Evolutionary conservation across 2,888 invertebrate genomes (phyloP), one percentile per base, ranked within the genome.

Genomic region (Nasonovia ribisnigri): DNA sequence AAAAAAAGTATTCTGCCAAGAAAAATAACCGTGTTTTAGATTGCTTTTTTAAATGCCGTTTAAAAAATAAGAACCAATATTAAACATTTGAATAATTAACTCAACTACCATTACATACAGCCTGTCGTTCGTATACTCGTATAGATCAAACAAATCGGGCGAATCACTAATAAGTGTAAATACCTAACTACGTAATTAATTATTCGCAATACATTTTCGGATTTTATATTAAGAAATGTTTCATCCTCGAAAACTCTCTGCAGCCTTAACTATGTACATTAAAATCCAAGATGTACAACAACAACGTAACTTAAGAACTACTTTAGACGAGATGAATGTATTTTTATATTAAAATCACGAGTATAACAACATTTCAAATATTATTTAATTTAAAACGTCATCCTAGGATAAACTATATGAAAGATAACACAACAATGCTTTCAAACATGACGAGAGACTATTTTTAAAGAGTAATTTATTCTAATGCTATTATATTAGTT

Each of bases 41-140:
- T 90, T 36, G 48, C 13, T 48, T 77, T 77, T 77, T 46, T 16
- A 16, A 90, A 77, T 90, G 10, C 29, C 26, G 3, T 90, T 77
- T 84, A 43, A 91, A 84, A 91, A 91, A 91, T 91, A 84, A 91
- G 4, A 42, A 36, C 42, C 42, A 91, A 86, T 43, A 91, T 48
- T 36, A 57, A 46, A 91, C n/a, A 91, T 91, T 91, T 84, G n/a
- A 91, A 91, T 91, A 91, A 57, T 84, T 20, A n/a, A 91, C 24
- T n/a, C 26, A 57, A 84, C 6, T n/a, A 20, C 16, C 16, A 91
- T 20, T 46, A 10, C 29, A 36, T 36, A 57, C 13, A 24, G 16
- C 48, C 36, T 77, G 48, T 77, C 77, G 11, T 36, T 29, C 46
- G 24, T 90, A 43, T 46, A 84, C 24, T 42, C 29, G 29, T 86